Conservation (phyloP, 2,888 invertebrate genomes). For the Drosophila nigricruria region DNA sequence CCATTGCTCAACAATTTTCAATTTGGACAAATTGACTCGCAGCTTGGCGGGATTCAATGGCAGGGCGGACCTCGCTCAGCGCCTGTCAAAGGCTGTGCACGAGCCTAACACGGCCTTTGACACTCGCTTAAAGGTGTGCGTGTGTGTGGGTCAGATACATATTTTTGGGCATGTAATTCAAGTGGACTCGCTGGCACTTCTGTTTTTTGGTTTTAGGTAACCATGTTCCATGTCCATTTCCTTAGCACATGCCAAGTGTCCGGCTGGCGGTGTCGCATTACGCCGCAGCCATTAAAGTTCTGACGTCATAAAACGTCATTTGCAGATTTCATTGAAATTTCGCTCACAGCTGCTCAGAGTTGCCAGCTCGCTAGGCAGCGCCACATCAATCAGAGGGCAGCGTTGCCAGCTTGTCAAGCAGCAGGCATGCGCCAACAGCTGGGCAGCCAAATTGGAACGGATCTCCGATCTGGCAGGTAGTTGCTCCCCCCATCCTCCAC, state of each 20-base stretch:
- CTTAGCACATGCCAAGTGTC: constrained; percentile 76
- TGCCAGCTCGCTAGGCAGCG: constrained; percentile 20
- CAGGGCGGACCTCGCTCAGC: constrained; percentile 21
- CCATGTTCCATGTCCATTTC: constrained; percentile 63
- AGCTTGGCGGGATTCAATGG: constrained; percentile 49
- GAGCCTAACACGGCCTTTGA: constrained; percentile 71
- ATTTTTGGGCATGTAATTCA: constrained; percentile 71
- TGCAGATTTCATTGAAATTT: constrained; percentile 24
- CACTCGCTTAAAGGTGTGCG: constrained; percentile 50
- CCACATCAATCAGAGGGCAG: constrained; percentile 57
- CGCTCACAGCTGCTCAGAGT: constrained; percentile 58
- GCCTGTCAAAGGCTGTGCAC: constrained; percentile 66
- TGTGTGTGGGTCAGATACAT: constrained; percentile 38
- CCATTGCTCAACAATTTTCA: constrained; percentile 56
- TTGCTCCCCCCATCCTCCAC: constrained; percentile 9
- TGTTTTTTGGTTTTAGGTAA: constrained; percentile 69
- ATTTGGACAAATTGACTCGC: constrained; percentile 77
- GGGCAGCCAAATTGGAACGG: constrained; percentile 78
- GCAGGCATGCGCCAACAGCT: constrained; percentile 60
- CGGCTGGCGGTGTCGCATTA: constrained; percentile 57
- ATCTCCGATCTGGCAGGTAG: constrained; percentile 51
- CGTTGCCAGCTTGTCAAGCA: constrained; percentile 53
- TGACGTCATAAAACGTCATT: constrained; percentile 51
- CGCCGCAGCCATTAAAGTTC: constrained; percentile 56
- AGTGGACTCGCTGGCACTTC: constrained; percentile 71